Evolutionary conservation across 2,888 invertebrate genomes (phyloP), one percentile per base, ranked within the genome.

Genomic region (Heteromyza rotundicornis): DNA sequence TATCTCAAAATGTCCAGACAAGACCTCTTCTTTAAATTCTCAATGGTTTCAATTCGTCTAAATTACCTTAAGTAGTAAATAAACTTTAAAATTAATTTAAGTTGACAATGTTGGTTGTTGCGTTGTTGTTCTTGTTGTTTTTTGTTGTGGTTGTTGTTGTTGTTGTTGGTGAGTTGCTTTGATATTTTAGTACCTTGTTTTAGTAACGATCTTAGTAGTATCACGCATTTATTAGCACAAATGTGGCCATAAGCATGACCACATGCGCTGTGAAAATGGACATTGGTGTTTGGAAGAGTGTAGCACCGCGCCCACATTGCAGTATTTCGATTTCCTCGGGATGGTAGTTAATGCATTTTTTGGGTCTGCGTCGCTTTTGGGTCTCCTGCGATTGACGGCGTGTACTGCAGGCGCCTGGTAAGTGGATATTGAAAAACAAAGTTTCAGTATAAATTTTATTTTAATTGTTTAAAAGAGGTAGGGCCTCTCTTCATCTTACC

Each of bases 281-380:
- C 40, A 71, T 68, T 54, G 80, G 77, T 64, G 72, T 74, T 47
- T 71, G 75, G 17, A 76, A 65, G 2, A 81, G 62, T 10, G 75
- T 74, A 35, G 79, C 71, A 64, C 80, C 82, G 55, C 80, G 75
- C 44, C 84, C 83, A 69, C 83, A 84, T 57, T 84, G 84, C 59
- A 82, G 83, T 57, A 84, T 84, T 70, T 84, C 82, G 68, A 83
- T 82, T 84, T 89, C 92, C 86, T 94, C 93, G 3, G 94, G 94
- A 82, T 95, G 95, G 83, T 94, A 95, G 70, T 92, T 94, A 81
- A 93, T 91, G 84, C 95, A 95, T 80, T 90, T 90, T 75, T 89
- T 87, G 56, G 90, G 90, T 69, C 92, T 86, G 64, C 90, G 89
- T 63, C 92, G 88, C 76, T 90, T 91, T 72, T 91, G 86, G 68